Base-by-base conservation (phyloP, 92 coral and sea anemone genomes). In the Micromussa lordhowensis region DNA sequence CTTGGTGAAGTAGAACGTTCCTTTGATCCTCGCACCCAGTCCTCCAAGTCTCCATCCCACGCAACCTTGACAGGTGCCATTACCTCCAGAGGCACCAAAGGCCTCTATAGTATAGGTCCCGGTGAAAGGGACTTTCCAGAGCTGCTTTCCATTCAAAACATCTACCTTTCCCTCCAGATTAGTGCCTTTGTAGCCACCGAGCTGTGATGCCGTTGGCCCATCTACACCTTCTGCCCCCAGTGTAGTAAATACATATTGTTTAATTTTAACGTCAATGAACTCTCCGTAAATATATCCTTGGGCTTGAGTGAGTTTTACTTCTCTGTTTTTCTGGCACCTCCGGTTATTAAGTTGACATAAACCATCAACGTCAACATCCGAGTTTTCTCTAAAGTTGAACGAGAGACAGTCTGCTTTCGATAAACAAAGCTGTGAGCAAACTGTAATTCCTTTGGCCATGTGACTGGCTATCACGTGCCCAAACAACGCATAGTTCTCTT, bases 31-130 rank as follows among this genome's bases (percentile, higher is more conserved):
- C 13, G 98, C 95, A 2, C 98, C 98, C 38, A 84, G 88, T 51
- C 98, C 98, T 51, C 98, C 98, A 34, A 77, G 85, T 29, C 75
- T 91, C 96, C 94, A 90, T 34, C 11, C 78, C 5, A 0, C 10
- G 7, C 32, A 30, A 3, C 38, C 79, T 30, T 70, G 74, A 36
- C 68, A 35, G 34, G 95, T 90, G 28, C 98, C 98, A 75, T 94
- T 94, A 40, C 91, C 91, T 78, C 98, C 98, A 35, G 94, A 88
- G 57, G 98, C 98, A 22, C 98, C 98, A 9, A 80, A 77, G 87
- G 94, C 93, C 88, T 89, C 94, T 85, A 95, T 94, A 0, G 59
- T 51, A 82, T 95, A 95, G 78, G 82, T 87, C 26, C 98, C 98
- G 44, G 95, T 84, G 59, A 78, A 74, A 64, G 96, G 95, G 13